Evolutionary conservation across 2,113 vertebrate species (phyloP), one percentile per base, ranked within the genome.

Genomic region (Heterotilapia buettikoferi): DNA sequence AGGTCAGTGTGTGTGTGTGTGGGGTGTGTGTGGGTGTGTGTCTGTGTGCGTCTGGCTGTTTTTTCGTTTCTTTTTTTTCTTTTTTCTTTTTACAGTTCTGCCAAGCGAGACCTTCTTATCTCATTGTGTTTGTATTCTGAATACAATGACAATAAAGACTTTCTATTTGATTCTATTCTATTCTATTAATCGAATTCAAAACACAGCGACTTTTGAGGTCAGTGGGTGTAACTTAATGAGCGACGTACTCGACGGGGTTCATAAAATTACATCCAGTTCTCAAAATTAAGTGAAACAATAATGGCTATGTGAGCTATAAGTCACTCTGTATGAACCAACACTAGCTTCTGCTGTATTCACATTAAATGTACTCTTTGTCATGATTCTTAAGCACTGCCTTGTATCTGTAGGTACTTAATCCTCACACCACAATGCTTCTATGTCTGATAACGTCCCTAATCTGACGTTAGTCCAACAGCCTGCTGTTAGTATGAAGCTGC

Each of bases 261-360:
- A 59, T 36, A 63, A 47, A 63, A 82, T 47, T 9, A 21, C 9
- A 13, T 40, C 36, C 26, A 11, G 6, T 26, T 63, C 16, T 63
- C 40, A 11, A 82, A 43, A 82, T 47, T 78, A 78, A 52, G 73
- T 33, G 45, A 78, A 33, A 78, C 73, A 78, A 47, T 29, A 47
- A 29, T 7, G 14, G 40, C 71, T 76, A 76, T 47, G 16, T 76
- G 43, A 76, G 40, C 71, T 47, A 7, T 47, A 29, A 47, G 24
- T 47, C 24, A 47, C 9, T 47, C 21, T 45, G 4, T 47, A 29
- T 73, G 21, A 76, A 19, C 24, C 5, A 83, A 52, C 8, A 21
- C 14, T 21, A 63, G 50, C 29, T 29, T 59, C 81, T 76, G 16
- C 56, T 53, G 8, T 9, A 8, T 26, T 68, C 26, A 21, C 33